phyloP scores from a whole-genome alignment of 2,113 vertebrate genomes.

The Coptodon bakossiorum region DNA sequence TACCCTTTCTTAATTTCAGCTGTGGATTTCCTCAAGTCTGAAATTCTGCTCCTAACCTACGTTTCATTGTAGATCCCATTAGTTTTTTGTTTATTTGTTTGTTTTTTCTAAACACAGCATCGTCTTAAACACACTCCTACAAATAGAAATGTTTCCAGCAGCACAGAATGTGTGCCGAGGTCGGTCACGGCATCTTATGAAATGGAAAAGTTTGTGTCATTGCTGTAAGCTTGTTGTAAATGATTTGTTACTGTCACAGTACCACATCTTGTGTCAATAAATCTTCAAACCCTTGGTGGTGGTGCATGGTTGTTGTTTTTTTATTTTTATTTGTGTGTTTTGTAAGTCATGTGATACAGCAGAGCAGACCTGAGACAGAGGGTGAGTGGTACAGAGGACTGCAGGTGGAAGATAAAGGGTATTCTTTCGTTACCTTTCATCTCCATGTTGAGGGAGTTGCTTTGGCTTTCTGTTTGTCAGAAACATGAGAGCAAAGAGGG shows the following conservation, averaged over 20 bases:
- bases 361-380: background rate
- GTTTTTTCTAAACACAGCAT: background rate
- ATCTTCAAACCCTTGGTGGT: background rate
- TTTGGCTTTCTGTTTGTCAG: background rate
- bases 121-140: background rate
- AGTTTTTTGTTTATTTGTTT: background rate
- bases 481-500: background rate
- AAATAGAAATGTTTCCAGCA: background rate
- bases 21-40: background rate
- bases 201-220: background rate
- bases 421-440: background rate
- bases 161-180: background rate
- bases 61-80: background rate
- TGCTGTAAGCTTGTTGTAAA: constrained; percentile 21
- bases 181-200: background rate
- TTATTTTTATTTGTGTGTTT: rapidly evolving
- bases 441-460: background rate
- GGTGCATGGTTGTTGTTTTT: background rate
- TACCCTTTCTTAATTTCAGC: background rate
- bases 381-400: background rate
- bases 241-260: constrained; percentile 31
- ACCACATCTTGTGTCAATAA: constrained; percentile 45
- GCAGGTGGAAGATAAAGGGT: background rate
- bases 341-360: background rate
- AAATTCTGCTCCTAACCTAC: background rate